Base-by-base conservation (phyloP, 1,140 invertebrate species). In the Zaprionus ornatus region DNA sequence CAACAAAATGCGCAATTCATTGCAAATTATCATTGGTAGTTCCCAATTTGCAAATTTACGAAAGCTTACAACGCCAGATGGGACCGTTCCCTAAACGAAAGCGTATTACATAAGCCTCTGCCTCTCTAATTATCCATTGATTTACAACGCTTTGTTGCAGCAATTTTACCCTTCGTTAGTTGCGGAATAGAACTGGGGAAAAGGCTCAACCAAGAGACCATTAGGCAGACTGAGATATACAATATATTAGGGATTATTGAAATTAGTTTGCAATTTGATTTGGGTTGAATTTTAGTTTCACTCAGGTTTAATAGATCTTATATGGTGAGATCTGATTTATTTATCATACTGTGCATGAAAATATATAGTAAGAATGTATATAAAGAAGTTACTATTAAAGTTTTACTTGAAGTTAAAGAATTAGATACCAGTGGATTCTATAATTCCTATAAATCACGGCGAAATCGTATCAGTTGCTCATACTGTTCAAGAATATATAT, bases 1-100 rank as follows among this genome's bases (percentile, higher is more conserved):
- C 35, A 32, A 35, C 21, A 45, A 23, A 63, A 29, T 29, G 2
- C 17, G 45, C 60, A 69, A 69, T 61, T 69, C 42, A 45, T 19
- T 17, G 37, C 19, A 59, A 68, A 68, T 68, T 68, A 59, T 59
- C 40, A 10, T 23, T 19, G 45, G 1, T 12, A 35, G 29, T 52
- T 40, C 15, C 3, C 29, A 61, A 60, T 50, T 35, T 12, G 50
- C 27, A 50, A 60, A 37, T 50, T 54, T 19, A 63, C 61, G 40
- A 55, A 62, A 48, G 15, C 13, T 50, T 50, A 1, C n/a, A 45
- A n/a, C n/a, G 40, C 40, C 40, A 17, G 45, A 23, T 50, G 40
- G 7, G 40, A 42, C 45, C 45, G 19, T 19, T 23, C 19, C 45
- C 45, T 45, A 45, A 50, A 21, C 45, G 19, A 10, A 23, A 50